phyloP scores from a whole-genome alignment of 1,140 invertebrate genomes.

The Charaxes varanes region DNA sequence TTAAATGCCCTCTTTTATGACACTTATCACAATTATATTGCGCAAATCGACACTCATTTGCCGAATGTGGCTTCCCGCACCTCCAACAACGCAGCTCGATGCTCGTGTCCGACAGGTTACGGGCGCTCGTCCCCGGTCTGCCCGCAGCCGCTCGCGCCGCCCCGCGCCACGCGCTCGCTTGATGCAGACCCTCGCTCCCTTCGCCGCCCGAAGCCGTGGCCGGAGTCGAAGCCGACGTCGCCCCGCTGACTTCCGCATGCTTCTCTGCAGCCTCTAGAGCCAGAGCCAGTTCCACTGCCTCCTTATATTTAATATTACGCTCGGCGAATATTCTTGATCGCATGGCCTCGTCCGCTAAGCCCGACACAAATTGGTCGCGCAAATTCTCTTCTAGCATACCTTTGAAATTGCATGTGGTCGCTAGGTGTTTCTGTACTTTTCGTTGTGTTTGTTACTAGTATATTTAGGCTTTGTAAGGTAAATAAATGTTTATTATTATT shows the following conservation, averaged over 20 bases:
- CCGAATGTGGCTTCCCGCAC: slow-evolving; percentile 16
- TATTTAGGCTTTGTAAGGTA: too few species aligned
- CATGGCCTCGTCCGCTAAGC: too few species aligned
- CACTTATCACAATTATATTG: slow-evolving; percentile 14
- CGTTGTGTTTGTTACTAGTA: too few species aligned
- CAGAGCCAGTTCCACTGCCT: not conserved
- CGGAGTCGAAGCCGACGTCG: not conserved
- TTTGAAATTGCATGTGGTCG: too few species aligned
- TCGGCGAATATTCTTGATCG: not conserved
- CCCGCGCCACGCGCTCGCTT: not conserved
- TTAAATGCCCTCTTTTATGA: slow-evolving; percentile 13
- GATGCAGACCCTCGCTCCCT: not conserved
- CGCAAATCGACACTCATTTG: slow-evolving; percentile 17
- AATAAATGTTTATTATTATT: too few species aligned
- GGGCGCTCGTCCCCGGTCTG: too few species aligned
- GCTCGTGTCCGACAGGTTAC: too few species aligned
- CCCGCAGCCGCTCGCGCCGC: slow-evolving; percentile 1
- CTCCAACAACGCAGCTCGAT: slow-evolving; percentile 13
- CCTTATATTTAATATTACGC: not conserved
- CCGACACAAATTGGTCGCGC: too few species aligned
- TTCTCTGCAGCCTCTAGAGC: too few species aligned
- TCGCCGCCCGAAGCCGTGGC: too few species aligned
- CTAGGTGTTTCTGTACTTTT: not conserved
- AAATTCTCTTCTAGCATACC: too few species aligned
- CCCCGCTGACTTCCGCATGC: too few species aligned